Evolutionary conservation across 1,140 invertebrate species (phyloP), one percentile per base, ranked within the genome.

Genomic region (Theocolax elegans): DNA sequence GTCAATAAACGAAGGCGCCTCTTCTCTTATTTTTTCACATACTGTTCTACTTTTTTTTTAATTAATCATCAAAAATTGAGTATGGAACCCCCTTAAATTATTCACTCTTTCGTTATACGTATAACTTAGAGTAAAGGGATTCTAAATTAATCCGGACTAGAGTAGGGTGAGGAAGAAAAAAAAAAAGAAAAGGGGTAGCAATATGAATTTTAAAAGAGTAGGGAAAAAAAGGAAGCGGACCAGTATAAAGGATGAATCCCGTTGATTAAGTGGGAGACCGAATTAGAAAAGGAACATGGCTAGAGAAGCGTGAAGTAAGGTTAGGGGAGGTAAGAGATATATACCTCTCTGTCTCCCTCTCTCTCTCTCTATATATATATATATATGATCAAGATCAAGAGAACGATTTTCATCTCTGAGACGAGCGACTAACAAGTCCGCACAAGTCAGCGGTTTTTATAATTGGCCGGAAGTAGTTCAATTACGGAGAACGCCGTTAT

Each of bases 381-480:
- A n/a, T n/a, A n/a, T n/a, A n/a, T n/a, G n/a, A n/a, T n/a, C n/a
- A n/a, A 21, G 25, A 48, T 17, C 17, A 54, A 17, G 51, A 66
- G 40, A 53, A 59, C 62, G 35, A 65, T 74, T 70, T 72, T 70
- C 65, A 68, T 23, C 71, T 64, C 48, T 67, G 29, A 51, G 48
- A 54, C 35, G 63, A 40, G 56, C 66, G 71, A 71, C 72, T 77
- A 76, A 76, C 72, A 71, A 78, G 62, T 73, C 67, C 51, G 19
- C 60, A 54, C 62, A 27, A 75, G 77, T 79, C 78, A 78, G 77
- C 78, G 78, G 65, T 78, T 79, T 78, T 79, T 79, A 77, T 78
- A 79, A 79, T 79, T 78, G 76, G 72, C 75, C 74, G 78, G 76
- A 79, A 78, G 77, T 78, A 77, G 78, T 78, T 79, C 76, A 77